These are phyloP conservation scores for Solenodon paradoxus DNA, from an alignment of 2,113 vertebrate species.

Conservation along the genomic window DNA sequence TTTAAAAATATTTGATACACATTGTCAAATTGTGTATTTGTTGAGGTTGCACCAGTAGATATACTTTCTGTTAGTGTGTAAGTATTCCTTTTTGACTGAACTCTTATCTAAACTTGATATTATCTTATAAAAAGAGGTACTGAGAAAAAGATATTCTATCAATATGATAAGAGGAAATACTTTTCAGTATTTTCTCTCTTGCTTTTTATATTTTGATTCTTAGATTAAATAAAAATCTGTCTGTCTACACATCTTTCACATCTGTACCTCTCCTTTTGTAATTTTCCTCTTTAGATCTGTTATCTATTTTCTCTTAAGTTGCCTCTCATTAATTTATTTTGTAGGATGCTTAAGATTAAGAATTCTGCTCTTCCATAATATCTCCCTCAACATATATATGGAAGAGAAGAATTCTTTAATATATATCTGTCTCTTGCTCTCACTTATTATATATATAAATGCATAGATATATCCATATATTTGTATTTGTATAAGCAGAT, in stretches of 20 bases:
- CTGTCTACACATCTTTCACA: background rate
- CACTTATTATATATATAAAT: background rate
- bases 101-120: background rate
- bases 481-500: too few species aligned
- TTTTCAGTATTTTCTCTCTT: background rate
- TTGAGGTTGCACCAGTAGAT: background rate
- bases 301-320: background rate
- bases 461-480: too few species aligned
- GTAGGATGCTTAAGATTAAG: background rate
- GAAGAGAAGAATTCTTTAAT: background rate
- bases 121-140: background rate
- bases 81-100: background rate
- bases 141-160: background rate
- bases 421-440: too few species aligned
- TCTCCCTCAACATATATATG: background rate
- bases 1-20: background rate
- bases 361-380: background rate
- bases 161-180: background rate
- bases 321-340: background rate
- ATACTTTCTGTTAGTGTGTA: background rate
- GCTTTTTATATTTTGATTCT: background rate
- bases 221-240: background rate
- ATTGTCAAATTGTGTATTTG: background rate
- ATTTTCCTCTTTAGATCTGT: background rate
- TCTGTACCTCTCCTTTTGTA: slow-evolving; percentile 5